Conservation (phyloP, 2,113 vertebrate species). For the Noturus placidus region DNA sequence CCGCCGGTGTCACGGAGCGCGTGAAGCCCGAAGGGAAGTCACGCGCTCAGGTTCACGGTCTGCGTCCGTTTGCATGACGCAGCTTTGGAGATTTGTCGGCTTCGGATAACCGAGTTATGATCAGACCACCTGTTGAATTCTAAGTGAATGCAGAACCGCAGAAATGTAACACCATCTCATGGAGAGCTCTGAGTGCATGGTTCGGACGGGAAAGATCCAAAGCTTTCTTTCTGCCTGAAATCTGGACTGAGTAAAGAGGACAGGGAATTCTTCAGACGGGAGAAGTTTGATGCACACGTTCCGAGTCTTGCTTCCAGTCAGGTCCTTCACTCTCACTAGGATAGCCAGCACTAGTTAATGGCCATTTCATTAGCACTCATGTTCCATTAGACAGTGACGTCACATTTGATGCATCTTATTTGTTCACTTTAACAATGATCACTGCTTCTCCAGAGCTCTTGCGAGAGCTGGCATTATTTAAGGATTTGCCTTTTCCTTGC, state of each 20-base stretch:
- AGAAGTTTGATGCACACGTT: conserved; percentile 32
- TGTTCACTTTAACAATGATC: neutral
- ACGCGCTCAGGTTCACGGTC: conserved; percentile 6
- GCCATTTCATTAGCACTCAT: conserved; percentile 22
- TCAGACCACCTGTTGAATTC: conserved; percentile 30
- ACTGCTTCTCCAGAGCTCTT: conserved; percentile 9
- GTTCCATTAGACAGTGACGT: neutral
- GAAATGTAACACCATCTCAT: conserved; percentile 13
- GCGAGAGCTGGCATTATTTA: neutral
- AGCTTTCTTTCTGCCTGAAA: neutral
- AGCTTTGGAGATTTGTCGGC: conserved; percentile 18
- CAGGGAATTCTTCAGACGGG: neutral
- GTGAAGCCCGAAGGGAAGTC: neutral
- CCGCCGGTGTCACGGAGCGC: neutral
- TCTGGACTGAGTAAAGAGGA: neutral
- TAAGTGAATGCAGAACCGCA: neutral
- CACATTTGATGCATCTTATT: neutral
- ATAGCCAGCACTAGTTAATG: conserved; percentile 49
- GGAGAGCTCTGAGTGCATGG: neutral
- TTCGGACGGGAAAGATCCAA: neutral
- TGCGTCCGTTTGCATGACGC: conserved; percentile 12
- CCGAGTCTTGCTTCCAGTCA: conserved; percentile 46
- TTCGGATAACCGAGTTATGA: conserved; percentile 14
- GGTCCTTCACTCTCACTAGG: conserved; percentile 62
- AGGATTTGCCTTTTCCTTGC: neutral